phyloP scores from a whole-genome alignment of 2,797 vertebrate genomes.

The Tachyglossus aculeatus region DNA sequence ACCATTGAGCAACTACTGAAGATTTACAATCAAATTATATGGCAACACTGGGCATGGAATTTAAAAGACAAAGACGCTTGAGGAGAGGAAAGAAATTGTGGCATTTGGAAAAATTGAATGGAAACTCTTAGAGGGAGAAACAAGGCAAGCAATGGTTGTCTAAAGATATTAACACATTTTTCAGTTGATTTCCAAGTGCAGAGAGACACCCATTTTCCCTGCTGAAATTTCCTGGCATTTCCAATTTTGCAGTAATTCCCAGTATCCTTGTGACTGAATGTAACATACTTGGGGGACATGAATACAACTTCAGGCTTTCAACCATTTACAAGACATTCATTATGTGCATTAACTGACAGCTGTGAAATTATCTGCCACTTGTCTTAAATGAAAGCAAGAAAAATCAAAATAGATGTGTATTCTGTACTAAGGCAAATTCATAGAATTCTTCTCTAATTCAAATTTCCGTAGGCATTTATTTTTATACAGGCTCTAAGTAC shows the following conservation, averaged over 20 bases:
- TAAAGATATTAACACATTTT: no score
- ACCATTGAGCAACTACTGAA: no score
- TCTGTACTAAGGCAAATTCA: slow-evolving; percentile 72
- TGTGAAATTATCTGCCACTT: slow-evolving; percentile 70
- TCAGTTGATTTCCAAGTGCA: not conserved
- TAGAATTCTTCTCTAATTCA: slow-evolving; percentile 69
- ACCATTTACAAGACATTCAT: slow-evolving; percentile 64
- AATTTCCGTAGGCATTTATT: slow-evolving; percentile 34
- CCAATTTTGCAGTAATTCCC: slow-evolving; percentile 37
- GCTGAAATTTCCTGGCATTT: slow-evolving; percentile 34
- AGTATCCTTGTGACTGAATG: slow-evolving; percentile 54
- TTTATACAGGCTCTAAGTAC: slow-evolving; percentile 59
- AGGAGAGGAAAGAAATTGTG: no score
- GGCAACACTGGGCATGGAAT: no score
- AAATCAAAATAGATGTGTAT: slow-evolving; percentile 68
- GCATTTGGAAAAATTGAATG: no score
- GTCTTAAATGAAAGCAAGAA: slow-evolving; percentile 70
- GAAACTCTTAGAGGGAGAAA: no score
- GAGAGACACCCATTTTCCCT: not conserved
- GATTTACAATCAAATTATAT: no score
- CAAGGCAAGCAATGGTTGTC: no score
- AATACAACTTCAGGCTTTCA: slow-evolving; percentile 67
- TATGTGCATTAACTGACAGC: slow-evolving; percentile 75
- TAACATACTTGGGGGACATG: slow-evolving; percentile 66
- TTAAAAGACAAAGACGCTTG: no score